Base-by-base conservation (phyloP, 2,113 vertebrate genomes). In the Antennarius striatus region DNA sequence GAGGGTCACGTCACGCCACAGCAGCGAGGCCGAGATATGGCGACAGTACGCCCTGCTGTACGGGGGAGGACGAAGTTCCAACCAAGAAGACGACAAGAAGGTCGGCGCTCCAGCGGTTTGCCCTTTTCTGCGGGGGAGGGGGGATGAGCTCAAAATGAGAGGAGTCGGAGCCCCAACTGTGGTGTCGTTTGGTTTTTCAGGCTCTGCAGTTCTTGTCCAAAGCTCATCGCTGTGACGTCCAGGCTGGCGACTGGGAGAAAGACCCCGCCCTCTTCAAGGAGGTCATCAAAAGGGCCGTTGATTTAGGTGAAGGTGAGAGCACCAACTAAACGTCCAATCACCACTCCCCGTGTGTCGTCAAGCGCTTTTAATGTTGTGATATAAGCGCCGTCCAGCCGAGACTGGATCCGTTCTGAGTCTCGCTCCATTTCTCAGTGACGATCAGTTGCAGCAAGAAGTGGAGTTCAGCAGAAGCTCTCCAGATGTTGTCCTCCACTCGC, bases 171-270 rank as follows among this genome's bases (percentile, higher is more conserved):
- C 22, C 2, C 22, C 22, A 22, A 2, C 22, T 22, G 22, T 36
- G 32, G 32, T 36, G 32, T 4, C 32, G 3, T 36, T 36, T 36
- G 11, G 50, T 47, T 50, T 82, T 89, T n/a, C 68, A 98, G 97
- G 94, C 94, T 0, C 90, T 98, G 48, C 96, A 96, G 87, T 98
- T 89, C 87, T 90, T 99, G 80, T 93, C 81, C 17, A 98, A 98
- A 83, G 96, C 96, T 12, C 93, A 97, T 84, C 96, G 94, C 79
- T 98, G 95, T 87, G 93, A 96, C 83, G 91, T 93, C 12, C 96
- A 98, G 63, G 90, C 88, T 32, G 86, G 68, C 6, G 90, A 93
- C 10, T 99, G 98, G 98, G 95, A 98, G 68, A 98, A 94, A 72
- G 93, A 98, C 50, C 72, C 90, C 13, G 54, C 56, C 6, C 90